Conservation (phyloP, 1,140 invertebrate species). For the Acromyrmex charruanus region DNA sequence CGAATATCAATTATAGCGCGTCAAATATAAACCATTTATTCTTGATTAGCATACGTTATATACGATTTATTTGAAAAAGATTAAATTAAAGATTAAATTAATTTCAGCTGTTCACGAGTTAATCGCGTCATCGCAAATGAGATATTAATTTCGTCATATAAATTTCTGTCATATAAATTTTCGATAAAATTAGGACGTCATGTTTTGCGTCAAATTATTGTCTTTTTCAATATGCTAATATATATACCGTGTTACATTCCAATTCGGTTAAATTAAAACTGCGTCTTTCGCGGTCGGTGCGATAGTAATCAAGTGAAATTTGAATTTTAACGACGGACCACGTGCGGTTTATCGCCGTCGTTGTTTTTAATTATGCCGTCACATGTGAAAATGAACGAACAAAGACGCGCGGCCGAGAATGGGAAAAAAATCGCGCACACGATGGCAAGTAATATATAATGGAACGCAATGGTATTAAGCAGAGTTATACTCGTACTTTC, state of each 20-base stretch:
- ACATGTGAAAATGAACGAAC: constrained; percentile 21
- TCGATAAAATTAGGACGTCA: neutral
- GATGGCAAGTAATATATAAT: neutral
- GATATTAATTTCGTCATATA: neutral
- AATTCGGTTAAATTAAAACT: constrained; percentile 30
- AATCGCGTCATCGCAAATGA: neutral
- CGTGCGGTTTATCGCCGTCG: constrained; percentile 35
- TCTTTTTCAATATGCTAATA: neutral
- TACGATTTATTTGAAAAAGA: neutral
- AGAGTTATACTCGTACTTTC: neutral
- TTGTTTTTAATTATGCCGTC: constrained; percentile 52
- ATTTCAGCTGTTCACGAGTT: neutral
- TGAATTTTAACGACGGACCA: constrained; percentile 50
- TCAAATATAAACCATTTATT: constrained; percentile 7
- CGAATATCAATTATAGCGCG: constrained; percentile 20
- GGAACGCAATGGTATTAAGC: neutral
- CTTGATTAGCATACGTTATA: neutral
- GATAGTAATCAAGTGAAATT: constrained; percentile 49
- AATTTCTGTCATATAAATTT: neutral
- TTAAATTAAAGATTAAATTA: constrained; percentile 12
- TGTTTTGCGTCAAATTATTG: neutral
- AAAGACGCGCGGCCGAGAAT: neutral
- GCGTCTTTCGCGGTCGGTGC: constrained; percentile 25
- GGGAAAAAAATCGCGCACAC: neutral
- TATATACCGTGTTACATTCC: neutral